phyloP scores from a whole-genome alignment of 2,888 invertebrate genomes.

The Strigamia crassipes region DNA sequence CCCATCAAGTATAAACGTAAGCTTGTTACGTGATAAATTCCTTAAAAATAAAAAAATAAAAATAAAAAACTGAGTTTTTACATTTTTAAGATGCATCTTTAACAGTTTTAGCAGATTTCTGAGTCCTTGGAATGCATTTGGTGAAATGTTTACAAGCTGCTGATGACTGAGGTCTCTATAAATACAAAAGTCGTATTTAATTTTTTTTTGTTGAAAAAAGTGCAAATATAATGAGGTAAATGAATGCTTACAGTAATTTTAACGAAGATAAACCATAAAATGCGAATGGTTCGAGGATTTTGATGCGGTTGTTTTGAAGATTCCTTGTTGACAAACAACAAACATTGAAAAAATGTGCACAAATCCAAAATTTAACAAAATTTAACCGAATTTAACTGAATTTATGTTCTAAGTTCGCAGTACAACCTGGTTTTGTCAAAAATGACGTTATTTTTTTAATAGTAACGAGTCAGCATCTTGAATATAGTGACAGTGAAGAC shows the following conservation, averaged over 20 bases:
- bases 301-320: slow-evolving; percentile 56
- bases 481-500: too few relatives aligned
- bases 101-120: slow-evolving; percentile 56
- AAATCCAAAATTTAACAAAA: background rate
- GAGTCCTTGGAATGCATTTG: slow-evolving; percentile 57
- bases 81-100: slow-evolving; percentile 51
- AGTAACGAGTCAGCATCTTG: too few relatives aligned
- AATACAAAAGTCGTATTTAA: background rate
- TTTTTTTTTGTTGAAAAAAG: background rate
- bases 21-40: slow-evolving; percentile 53
- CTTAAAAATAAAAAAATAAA: slow-evolving; percentile 50
- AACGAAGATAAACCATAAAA: slow-evolving; percentile 58
- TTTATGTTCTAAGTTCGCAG: background rate
- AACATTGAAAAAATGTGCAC: slow-evolving; percentile 23
- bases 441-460: too few relatives aligned
- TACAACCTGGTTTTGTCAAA: too few relatives aligned
- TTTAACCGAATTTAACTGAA: background rate
- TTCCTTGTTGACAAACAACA: slow-evolving; percentile 53
- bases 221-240: background rate
- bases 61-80: background rate
- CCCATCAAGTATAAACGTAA: slow-evolving; percentile 52
- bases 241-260: slow-evolving; percentile 59
- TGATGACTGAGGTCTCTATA: slow-evolving; percentile 57
- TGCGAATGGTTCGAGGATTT: slow-evolving; percentile 54
- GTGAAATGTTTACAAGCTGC: slow-evolving; percentile 54